Evolutionary conservation across 2,113 vertebrate species (phyloP).

Genomic region (Xiphophorus hellerii): DNA sequence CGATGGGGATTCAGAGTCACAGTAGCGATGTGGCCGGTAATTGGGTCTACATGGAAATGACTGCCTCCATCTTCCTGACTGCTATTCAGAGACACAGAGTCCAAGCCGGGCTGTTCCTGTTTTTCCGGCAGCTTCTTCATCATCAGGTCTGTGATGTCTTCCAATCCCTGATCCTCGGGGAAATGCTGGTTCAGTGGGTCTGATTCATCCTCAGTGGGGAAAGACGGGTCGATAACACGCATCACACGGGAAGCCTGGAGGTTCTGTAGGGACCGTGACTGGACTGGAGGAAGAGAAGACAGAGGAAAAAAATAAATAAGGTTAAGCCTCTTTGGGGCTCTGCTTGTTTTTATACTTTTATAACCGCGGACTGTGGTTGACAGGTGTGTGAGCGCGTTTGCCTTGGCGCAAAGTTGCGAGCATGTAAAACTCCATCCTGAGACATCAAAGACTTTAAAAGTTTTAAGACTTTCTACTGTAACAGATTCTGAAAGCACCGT

Average conservation of each 20-base stretch:
- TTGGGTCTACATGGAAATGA: conserved; percentile 66
- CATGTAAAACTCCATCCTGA: not conserved
- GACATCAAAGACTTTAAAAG: conserved; percentile 20
- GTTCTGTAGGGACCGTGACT: conserved; percentile 92
- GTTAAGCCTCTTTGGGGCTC: conserved; percentile 1
- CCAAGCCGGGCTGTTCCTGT: conserved; percentile 38
- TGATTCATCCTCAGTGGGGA: conserved; percentile 53
- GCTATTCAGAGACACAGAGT: conserved; percentile 52
- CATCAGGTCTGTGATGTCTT: conserved; percentile 66
- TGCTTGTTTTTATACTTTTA: conserved; percentile 5
- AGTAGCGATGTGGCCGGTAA: conserved; percentile 65
- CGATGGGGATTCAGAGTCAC: conserved; percentile 70
- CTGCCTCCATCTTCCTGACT: conserved; percentile 57
- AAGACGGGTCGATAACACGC: conserved; percentile 45
- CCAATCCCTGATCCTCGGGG: conserved; percentile 49
- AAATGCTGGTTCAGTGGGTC: conserved; percentile 44
- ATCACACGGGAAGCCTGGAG: conserved; percentile 84
- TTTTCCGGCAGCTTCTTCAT: conserved; percentile 69
- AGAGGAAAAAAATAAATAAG: not conserved
- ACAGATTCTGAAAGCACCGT: not conserved
- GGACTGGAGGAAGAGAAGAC: conserved; percentile 79
- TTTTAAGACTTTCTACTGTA: not conserved
- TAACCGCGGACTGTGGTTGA: not conserved
- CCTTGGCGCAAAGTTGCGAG: not conserved
- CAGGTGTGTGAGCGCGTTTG: not conserved